Conservation (phyloP, 2,113 vertebrate genomes). For the Coptodon rendalli region DNA sequence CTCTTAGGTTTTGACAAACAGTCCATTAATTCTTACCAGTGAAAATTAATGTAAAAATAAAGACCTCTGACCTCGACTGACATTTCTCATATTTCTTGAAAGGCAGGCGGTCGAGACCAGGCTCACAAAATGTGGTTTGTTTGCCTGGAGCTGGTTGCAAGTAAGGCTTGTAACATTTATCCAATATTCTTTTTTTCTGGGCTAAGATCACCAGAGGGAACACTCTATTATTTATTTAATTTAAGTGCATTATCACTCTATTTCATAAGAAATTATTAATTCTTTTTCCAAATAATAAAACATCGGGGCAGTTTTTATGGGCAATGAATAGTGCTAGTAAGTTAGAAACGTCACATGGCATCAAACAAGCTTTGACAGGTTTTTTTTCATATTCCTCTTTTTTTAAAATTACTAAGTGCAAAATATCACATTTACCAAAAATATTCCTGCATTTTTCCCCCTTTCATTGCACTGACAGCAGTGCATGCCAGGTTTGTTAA, state of each 20-base stretch:
- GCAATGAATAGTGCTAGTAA: neutral
- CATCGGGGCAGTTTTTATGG: neutral
- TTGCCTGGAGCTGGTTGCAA: neutral
- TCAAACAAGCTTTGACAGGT: neutral
- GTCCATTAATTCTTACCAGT: neutral
- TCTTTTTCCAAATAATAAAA: neutral
- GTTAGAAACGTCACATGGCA: neutral
- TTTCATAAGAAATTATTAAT: neutral
- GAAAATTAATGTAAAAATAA: neutral
- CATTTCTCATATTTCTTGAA: neutral
- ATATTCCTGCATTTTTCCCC: neutral
- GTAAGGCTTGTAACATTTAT: neutral
- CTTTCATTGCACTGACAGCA: neutral
- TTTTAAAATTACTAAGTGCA: neutral
- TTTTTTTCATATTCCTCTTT: too few relatives aligned
- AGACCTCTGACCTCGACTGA: neutral
- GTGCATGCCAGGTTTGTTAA: neutral
- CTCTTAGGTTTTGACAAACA: slow-evolving; percentile 3
- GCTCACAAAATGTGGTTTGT: neutral
- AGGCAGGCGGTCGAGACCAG: neutral
- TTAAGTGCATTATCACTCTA: neutral
- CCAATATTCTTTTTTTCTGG: neutral
- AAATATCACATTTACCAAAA: neutral
- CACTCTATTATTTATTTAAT: neutral
- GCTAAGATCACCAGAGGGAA: neutral